Conservation (phyloP, 2,113 vertebrate species). For the Zonotrichia leucophrys region DNA sequence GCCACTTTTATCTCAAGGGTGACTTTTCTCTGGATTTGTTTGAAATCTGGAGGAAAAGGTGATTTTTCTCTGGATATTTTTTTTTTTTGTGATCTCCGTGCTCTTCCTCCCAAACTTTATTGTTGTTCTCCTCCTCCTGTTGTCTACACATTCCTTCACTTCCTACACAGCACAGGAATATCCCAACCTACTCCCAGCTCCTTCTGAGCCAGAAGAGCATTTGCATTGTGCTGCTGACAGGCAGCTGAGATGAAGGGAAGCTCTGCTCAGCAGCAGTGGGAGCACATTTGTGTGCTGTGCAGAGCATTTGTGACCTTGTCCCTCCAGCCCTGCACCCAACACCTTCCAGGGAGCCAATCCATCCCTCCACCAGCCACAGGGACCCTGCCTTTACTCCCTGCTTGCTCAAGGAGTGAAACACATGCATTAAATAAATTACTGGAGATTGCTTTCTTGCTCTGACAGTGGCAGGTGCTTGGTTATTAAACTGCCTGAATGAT, state of each 20-base stretch:
- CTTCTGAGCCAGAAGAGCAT: neutral
- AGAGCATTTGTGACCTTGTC: neutral
- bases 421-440: neutral
- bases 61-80: neutral
- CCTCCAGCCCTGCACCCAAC: neutral
- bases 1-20: neutral
- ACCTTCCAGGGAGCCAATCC: neutral
- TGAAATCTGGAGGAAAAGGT: neutral
- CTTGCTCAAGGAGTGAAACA: neutral
- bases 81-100: neutral
- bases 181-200: neutral
- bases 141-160: slow-evolving; percentile 24
- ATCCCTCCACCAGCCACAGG: neutral
- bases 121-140: slow-evolving; percentile 12
- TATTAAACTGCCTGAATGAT: neutral
- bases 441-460: neutral
- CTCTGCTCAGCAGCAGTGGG: neutral
- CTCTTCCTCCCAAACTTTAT: slow-evolving; percentile 21
- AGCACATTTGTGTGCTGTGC: accelerated
- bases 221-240: slow-evolving; percentile 18
- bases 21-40: neutral
- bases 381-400: neutral
- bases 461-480: neutral
- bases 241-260: neutral
- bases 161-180: slow-evolving; percentile 52